Base-by-base conservation (phyloP, 2,888 invertebrate genomes). In the Pogonocherus hispidulus region DNA sequence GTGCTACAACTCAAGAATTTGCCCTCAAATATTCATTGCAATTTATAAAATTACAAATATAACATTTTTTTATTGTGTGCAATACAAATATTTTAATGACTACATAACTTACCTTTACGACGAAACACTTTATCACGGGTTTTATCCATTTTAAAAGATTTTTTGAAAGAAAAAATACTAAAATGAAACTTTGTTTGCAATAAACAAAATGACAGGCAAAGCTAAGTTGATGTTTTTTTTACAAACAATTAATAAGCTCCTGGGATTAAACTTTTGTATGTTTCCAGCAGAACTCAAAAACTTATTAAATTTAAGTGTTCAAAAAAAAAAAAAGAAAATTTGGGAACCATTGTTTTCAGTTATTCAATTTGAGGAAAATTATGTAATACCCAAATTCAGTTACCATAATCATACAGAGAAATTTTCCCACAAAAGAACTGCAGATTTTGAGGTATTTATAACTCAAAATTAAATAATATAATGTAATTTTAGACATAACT, bases 91-190 rank as follows among this genome's bases (percentile, higher is more conserved):
- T 41, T 55, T 35, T 11, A 49, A 52, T 47, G 47, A 55, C 18
- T 54, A 60, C 18, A 44, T 11, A 20, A n/a, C 80, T 79, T 80
- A 85, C 85, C 85, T 83, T 85, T 85, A 70, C 84, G 84, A 71
- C 82, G 82, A 76, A 81, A 84, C 72, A 84, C 80, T 80, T 85
- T 85, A 66, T 80, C 80, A 76, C 79, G 75, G 67, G 74, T 73
- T 77, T 79, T 79, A 71, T 79, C 80, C 81, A 81, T 81, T 73
- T 76, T 78, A 75, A 73, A 77, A 74, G 72, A 76, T 75, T 78
- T 77, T 77, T 73, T 62, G 63, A 70, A 66, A 63, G 69, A 73
- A 75, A 77, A 78, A 76, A 74, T 69, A 71, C 72, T 73, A 74
- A 73, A 75, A 75, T 76, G 70, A 71, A 76, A 75, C 72, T 70